Base-by-base conservation (phyloP, 2,888 invertebrate species). In the Drosophila cracens region DNA sequence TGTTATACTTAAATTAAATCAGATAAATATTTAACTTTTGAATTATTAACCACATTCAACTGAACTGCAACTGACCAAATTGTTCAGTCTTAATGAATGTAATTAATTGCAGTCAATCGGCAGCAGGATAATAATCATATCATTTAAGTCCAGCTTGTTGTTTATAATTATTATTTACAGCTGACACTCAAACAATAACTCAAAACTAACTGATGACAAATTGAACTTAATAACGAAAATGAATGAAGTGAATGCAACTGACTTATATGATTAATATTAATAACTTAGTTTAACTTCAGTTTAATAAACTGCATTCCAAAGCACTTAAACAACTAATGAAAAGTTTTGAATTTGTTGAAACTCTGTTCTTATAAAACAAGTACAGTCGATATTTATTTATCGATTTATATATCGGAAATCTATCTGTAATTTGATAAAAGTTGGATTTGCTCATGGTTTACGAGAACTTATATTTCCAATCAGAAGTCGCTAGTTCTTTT, bases 61-160 rank as follows among this genome's bases (percentile, higher is more conserved):
- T 1, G 43, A 43, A 21, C 38, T 18, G 18, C n/a, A 40, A 21
- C 40, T 49, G 49, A 27, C 27, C 18, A 49, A 27, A 38, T 54
- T 18, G 18, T 54, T 40, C 49, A 29, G 18, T 11, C 21, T 16
- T 29, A 21, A 48, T n/a, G 18, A 36, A 49, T 13, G 40, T 18
- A 36, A 69, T 43, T 69, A 69, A 69, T 58, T 25, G 49, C 27
- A 40, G 40, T 56, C 54, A 25, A 31, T 29, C 40, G 21, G 10
- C 4, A 21, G 21, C 16, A 29, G 31, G 29, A 21, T 43, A 43
- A 31, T 11, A 31, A 31, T 43, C 31, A 18, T 33, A 57, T 25
- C 29, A 57, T 33, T 57, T 7, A 31, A 43, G n/a, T 56, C 10
- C 33, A 48, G 29, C 48, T 16, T 38, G 10, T 6, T 29, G 38